Conservation (phyloP, 2,113 vertebrate genomes). For the Aphyosemion australe region DNA sequence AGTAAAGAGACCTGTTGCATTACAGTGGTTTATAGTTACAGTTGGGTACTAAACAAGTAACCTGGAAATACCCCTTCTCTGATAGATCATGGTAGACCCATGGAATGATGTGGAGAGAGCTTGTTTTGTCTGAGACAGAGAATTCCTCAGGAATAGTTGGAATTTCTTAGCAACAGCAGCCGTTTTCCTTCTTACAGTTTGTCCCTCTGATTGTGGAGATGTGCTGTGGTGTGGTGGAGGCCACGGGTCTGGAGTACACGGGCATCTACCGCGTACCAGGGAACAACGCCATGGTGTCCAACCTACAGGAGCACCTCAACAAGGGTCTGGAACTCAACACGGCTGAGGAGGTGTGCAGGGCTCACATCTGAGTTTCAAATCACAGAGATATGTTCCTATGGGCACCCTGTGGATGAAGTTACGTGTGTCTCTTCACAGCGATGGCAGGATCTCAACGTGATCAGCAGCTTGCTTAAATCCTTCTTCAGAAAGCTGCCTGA, state of each 20-base stretch:
- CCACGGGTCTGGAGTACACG: conserved; percentile 90
- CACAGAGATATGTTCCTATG: background rate
- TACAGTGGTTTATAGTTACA: no score
- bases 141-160: no score
- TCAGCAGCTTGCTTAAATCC: conserved; percentile 95
- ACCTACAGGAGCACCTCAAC: conserved; percentile 95
- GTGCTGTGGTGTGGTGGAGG: conserved; percentile 91
- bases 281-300: conserved; percentile 95
- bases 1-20: conserved; percentile 66
- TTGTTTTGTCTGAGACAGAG: no score
- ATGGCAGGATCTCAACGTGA: conserved; percentile 96
- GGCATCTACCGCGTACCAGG: conserved; percentile 96
- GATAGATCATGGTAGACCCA: no score
- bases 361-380: background rate
- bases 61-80: no score
- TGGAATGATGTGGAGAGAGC: no score
- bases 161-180: no score
- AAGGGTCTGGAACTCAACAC: conserved; percentile 92
- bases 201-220: conserved; percentile 93
- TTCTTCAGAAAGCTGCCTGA: conserved; percentile 96
- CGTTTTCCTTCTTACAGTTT: conserved; percentile 72
- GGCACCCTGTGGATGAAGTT: no score
- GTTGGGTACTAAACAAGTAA: no score
- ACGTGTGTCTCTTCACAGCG: conserved; percentile 77
- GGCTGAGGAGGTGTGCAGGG: conserved; percentile 85